These are phyloP conservation scores for Bubo scandiacus DNA, from an alignment of 2,113 vertebrate species.

Conservation along the genomic window DNA sequence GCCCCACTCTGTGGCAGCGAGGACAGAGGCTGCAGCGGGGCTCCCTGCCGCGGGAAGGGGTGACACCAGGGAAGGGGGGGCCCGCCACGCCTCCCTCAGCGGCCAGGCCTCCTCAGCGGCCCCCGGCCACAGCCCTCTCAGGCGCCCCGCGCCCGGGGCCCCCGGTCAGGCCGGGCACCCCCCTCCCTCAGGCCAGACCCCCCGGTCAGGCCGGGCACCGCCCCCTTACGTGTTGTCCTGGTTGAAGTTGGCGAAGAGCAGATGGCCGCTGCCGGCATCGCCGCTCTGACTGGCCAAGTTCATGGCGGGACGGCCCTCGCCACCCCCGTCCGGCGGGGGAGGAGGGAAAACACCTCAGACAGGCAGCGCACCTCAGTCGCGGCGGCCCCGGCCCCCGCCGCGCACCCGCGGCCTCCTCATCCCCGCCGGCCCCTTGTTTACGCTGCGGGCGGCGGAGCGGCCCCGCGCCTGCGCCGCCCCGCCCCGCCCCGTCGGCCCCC, in stretches of 20 bases:
- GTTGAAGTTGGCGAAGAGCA: slow-evolving; percentile 99
- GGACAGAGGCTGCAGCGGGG: background rate
- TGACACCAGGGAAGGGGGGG: too few relatives aligned
- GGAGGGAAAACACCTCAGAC: background rate
- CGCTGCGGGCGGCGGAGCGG: slow-evolving; percentile 56
- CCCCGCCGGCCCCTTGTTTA: slow-evolving; percentile 75
- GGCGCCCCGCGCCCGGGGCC: background rate
- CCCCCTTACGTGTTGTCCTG: slow-evolving; percentile 97
- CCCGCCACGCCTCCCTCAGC: background rate
- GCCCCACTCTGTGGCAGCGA: fast-evolving
- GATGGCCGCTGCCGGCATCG: slow-evolving; percentile 92
- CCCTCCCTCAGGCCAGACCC: background rate
- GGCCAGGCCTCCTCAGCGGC: background rate
- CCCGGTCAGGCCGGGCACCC: background rate
- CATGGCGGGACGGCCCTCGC: slow-evolving; percentile 75
- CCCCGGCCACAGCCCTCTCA: background rate
- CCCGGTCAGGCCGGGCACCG: background rate
- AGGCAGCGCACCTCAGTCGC: background rate
- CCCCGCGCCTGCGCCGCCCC: slow-evolving; percentile 54
- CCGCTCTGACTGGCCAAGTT: slow-evolving; percentile 96
- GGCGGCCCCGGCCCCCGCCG: background rate
- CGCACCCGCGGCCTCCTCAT: slow-evolving; percentile 61
- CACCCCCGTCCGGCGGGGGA: background rate
- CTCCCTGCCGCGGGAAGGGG: fast-evolving
- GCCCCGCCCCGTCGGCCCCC: background rate